Evolutionary conservation across 2,797 vertebrate genomes (phyloP).

Genomic region (Benthosema pterotum): DNA sequence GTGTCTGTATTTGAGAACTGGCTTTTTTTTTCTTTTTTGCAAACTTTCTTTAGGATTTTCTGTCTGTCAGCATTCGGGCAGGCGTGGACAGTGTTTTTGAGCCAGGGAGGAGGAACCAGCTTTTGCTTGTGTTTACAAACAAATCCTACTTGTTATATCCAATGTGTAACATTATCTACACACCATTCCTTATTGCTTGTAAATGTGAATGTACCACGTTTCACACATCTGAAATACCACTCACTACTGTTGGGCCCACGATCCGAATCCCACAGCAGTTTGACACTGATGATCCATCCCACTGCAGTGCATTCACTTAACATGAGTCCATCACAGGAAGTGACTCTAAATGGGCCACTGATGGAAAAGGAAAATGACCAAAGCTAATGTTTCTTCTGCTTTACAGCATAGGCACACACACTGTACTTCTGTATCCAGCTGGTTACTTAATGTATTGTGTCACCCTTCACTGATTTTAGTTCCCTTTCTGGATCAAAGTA

Average conservation of each 20-base stretch:
- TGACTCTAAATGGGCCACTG: slow-evolving; percentile 56
- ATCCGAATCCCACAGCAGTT: not conserved
- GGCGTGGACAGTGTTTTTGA: too few relatives aligned
- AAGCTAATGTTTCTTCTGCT: slow-evolving; percentile 54
- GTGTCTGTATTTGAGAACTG: too few relatives aligned
- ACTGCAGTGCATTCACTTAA: slow-evolving; percentile 5
- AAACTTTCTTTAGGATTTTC: too few relatives aligned
- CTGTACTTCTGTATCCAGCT: slow-evolving; percentile 71
- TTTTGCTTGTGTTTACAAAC: too few relatives aligned
- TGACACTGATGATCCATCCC: not conserved
- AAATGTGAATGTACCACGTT: too few relatives aligned
- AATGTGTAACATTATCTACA: too few relatives aligned
- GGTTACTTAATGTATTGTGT: slow-evolving; percentile 10
- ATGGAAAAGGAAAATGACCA: slow-evolving; percentile 73
- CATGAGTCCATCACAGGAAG: slow-evolving; percentile 62
- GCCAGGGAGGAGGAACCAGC: too few relatives aligned
- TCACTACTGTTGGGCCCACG: not conserved
- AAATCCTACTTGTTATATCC: too few relatives aligned
- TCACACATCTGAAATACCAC: not conserved
- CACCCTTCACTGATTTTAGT: slow-evolving; percentile 19
- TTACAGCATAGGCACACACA: slow-evolving; percentile 36
- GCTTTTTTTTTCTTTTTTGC: too few relatives aligned
- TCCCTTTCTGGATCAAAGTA: slow-evolving; percentile 15
- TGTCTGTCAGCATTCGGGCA: too few relatives aligned
- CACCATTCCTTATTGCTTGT: too few relatives aligned